Evolutionary conservation across 1,140 invertebrate species (phyloP).

Genomic region (Meloidogyne hapla): DNA sequence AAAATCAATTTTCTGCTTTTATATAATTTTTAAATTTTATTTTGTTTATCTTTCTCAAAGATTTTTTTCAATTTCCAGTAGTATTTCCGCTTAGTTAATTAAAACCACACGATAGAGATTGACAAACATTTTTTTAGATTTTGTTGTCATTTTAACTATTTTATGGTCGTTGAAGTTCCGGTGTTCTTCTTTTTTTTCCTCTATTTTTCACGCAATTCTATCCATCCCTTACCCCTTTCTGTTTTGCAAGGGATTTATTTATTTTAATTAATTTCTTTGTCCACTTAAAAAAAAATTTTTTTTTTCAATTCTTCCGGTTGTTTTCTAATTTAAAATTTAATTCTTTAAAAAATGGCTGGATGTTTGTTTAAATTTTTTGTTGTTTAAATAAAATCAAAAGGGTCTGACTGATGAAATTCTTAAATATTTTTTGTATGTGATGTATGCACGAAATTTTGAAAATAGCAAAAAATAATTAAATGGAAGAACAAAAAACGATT

Average conservation of each 20-base stretch:
- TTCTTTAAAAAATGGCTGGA: background rate
- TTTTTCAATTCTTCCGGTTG: background rate
- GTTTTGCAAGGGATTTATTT: background rate
- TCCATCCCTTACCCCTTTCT: background rate
- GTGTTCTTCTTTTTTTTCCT: background rate
- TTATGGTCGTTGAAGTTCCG: background rate
- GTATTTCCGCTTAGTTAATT: conserved; percentile 2
- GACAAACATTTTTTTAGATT: conserved; percentile 12
- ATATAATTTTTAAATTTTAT: background rate
- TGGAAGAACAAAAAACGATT: too few species aligned
- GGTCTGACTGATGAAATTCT: too few species aligned
- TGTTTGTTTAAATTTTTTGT: background rate
- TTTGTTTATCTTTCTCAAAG: background rate
- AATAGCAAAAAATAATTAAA: conserved; percentile 10
- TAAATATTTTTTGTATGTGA: too few species aligned
- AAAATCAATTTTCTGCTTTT: background rate
- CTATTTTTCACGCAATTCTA: background rate
- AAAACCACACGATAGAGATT: background rate
- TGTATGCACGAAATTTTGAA: too few species aligned
- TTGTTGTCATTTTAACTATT: background rate
- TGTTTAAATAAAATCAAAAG: background rate
- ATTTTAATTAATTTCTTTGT: background rate
- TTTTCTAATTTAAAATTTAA: too few species aligned
- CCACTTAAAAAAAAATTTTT: background rate
- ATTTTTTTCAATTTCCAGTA: background rate